Percentiles rank a stretch among this genome's conserved stretches.
Conservation (phyloP, 2,113 vertebrate species). For the Phyllostomus discolor region DNA sequence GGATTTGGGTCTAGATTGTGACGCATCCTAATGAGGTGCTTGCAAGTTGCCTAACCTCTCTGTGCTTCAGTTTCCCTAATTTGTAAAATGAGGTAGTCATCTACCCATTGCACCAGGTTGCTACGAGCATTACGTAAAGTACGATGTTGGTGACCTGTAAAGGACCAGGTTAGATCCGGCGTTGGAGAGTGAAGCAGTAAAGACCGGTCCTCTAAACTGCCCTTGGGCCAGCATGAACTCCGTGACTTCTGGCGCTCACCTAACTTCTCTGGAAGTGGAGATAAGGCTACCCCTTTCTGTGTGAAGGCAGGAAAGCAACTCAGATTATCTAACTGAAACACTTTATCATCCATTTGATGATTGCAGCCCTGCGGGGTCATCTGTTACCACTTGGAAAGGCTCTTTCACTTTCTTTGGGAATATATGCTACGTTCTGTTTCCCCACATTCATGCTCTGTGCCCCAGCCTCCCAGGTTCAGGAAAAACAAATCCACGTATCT, state of each 20-base stretch:
- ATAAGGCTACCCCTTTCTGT: not conserved
- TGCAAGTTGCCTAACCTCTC: not conserved
- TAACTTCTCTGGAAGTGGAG: not conserved
- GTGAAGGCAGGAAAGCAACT: not conserved
- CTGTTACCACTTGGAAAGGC: not conserved
- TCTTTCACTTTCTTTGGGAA: not conserved
- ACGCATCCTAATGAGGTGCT: not conserved
- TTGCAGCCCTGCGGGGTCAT: not conserved
- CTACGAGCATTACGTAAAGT: not conserved
- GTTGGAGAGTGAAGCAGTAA: not conserved
- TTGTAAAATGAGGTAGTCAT: not conserved
- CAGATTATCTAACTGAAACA: not conserved
- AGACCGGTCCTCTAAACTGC: not conserved
- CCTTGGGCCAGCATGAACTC: not conserved
- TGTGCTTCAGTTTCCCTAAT: not conserved
- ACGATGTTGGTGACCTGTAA: not conserved
- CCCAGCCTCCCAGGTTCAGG: not conserved
- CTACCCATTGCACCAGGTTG: not conserved
- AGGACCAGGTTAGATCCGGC: not conserved
- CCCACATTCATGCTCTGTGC: not conserved
- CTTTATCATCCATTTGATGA: not conserved
- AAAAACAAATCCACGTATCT: not conserved
- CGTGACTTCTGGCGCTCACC: not conserved
- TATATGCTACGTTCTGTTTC: constrained; percentile 3
- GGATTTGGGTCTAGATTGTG: not conserved